phyloP scores from a whole-genome alignment of 2,797 vertebrate species.

The Saxicola maurus region DNA sequence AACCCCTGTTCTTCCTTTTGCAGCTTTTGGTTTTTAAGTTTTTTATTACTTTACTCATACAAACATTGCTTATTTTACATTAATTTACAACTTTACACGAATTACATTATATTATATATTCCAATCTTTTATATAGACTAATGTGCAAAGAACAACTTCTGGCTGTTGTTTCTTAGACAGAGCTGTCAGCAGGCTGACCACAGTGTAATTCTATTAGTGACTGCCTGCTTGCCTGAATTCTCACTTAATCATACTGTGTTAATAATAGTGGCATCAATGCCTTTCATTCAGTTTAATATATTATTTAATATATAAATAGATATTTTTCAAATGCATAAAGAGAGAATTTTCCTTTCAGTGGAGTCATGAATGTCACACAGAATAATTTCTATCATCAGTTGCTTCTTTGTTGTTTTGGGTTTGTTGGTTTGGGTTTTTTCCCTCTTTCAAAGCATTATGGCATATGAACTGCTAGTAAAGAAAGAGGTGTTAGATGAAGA shows the following conservation, averaged over 20 bases:
- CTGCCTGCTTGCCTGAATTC: background rate
- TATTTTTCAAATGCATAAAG: background rate
- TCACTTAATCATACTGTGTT: background rate
- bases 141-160: background rate
- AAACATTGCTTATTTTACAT: too few relatives aligned
- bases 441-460: background rate
- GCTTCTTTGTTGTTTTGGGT: background rate
- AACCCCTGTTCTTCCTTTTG: too few relatives aligned
- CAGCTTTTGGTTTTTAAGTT: too few relatives aligned
- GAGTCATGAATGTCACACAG: background rate
- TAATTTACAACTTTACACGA: too few relatives aligned
- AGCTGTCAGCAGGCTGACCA: background rate
- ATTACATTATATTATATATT: too few relatives aligned
- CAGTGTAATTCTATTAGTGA: background rate
- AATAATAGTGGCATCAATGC: background rate
- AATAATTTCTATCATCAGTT: rapidly evolving
- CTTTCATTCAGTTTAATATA: background rate
- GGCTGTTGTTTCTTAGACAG: background rate
- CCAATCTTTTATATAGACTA: background rate
- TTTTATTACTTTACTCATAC: too few relatives aligned
- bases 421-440: rapidly evolving
- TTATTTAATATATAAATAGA: background rate
- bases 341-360: background rate
- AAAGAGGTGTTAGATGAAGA: background rate
- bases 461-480: background rate